Conservation (phyloP, 37 sponge, comb jelly and placozoan species). For the Ephydatia muelleri region DNA sequence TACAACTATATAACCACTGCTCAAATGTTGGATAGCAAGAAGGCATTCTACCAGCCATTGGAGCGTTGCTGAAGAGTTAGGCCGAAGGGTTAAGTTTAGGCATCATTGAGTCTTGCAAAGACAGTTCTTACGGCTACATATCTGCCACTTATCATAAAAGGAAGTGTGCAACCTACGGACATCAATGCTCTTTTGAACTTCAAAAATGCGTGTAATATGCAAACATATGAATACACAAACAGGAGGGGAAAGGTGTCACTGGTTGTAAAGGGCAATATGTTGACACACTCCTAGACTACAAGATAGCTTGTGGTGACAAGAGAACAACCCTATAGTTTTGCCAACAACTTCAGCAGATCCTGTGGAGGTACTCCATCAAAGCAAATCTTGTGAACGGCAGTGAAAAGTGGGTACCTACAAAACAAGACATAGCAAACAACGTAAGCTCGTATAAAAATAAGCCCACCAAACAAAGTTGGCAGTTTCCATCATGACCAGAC, state of each 20-base stretch:
- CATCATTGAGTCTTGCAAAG: no score
- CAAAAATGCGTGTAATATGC: background rate
- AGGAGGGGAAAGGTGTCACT: no score
- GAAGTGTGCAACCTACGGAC: no score
- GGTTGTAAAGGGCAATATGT: background rate
- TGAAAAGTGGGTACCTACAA: constrained; percentile 87
- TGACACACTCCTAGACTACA: background rate
- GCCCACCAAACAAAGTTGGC: background rate
- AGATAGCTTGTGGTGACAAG: background rate
- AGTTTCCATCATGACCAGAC: background rate
- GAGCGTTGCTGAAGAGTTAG: no score
- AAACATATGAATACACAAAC: background rate
- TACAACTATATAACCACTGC: no score
- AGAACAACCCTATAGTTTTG: background rate
- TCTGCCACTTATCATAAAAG: no score
- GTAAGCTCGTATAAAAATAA: background rate
- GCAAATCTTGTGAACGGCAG: constrained; percentile 85
- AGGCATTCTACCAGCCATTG: no score
- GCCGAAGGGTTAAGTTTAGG: no score
- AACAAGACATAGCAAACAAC: background rate
- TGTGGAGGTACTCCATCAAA: constrained; percentile 64
- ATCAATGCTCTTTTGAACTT: background rate
- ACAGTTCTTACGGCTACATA: no score
- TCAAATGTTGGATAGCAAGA: no score
- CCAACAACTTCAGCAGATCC: constrained; percentile 53